Evolutionary conservation across 2,888 invertebrate species (phyloP).

Genomic region (Tortricodes alternella): DNA sequence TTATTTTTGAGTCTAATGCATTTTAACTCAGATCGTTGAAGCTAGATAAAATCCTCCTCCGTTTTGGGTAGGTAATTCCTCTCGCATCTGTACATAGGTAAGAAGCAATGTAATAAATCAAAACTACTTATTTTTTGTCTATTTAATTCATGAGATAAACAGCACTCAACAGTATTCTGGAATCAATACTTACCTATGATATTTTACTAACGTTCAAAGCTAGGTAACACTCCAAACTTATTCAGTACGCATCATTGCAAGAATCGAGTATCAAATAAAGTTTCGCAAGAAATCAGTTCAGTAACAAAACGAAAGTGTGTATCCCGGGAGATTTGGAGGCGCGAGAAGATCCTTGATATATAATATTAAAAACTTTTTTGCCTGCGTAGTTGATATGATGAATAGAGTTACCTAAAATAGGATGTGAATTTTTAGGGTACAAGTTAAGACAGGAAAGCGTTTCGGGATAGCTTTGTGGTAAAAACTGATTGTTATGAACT

Average conservation of each 20-base stretch:
- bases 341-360: slow-evolving; percentile 39
- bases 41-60: no score
- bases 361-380: slow-evolving; percentile 44
- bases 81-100: no score
- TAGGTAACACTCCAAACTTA: slow-evolving; percentile 4
- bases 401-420: slow-evolving; percentile 42
- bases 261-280: slow-evolving; percentile 23
- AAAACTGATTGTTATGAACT: no score
- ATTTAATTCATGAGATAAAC: no score
- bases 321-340: slow-evolving; percentile 9
- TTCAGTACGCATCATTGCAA: slow-evolving; percentile 15
- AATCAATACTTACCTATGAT: no score
- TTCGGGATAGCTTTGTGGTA: neutral
- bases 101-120: no score
- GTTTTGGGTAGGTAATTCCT: no score
- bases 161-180: no score
- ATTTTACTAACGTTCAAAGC: neutral
- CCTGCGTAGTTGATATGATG: slow-evolving; percentile 41
- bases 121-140: no score
- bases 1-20: no score
- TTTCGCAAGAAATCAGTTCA: slow-evolving; percentile 26
- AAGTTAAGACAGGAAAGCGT: slow-evolving; percentile 22
- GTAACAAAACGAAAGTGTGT: slow-evolving; percentile 24
- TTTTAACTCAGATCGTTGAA: no score
- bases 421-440: slow-evolving; percentile 20